Base-by-base conservation (phyloP, 2,113 vertebrate species). In the Amazona vittata region DNA sequence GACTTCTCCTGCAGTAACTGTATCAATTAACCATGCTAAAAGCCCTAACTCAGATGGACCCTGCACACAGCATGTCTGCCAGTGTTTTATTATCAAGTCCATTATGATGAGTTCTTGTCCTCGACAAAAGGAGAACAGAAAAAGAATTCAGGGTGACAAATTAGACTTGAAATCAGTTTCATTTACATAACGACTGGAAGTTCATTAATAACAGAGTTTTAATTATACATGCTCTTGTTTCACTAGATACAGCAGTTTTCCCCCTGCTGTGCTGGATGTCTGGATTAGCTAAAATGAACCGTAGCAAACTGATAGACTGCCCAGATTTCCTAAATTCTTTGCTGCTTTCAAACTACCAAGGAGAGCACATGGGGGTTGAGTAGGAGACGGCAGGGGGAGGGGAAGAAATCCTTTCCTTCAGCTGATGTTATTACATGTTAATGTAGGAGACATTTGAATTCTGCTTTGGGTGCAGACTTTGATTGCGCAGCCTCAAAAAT, bases 221-320 rank as follows among this genome's bases (percentile, higher is more conserved):
- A 99, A 98, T 98, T 98, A 99, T 99, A 99, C 98, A 99, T 98
- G 98, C 96, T 98, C 98, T 98, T 99, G 98, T 99, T 99, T 98
- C 98, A 98, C 98, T 97, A 98, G 98, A 98, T 98, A 98, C 97
- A 98, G 98, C 97, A 97, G 97, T 98, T 98, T 98, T 97, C 97
- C 97, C 97, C 98, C 98, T 96, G 98, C 98, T 98, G 98, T 96
- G 98, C 96, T 96, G 98, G 98, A 98, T 97, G 97, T 98, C 97
- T 98, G 98, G 97, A 98, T 98, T 98, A 98, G 97, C 98, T 98
- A 96, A 98, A 98, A 98, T 96, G 97, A 98, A 98, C 97, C 96
- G 96, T 95, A 96, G 98, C 96, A 96, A 97, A 97, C 89, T 90
- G 97, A 98, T 98, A 98, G 97, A 96, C 98, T 97, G 96, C 97